A percentile compares a stretch with the other conserved stretches of the same genome.
These are phyloP conservation scores for Bombycilla garrulus DNA, from an alignment of 2,113 vertebrate species.

Conservation along the genomic window DNA sequence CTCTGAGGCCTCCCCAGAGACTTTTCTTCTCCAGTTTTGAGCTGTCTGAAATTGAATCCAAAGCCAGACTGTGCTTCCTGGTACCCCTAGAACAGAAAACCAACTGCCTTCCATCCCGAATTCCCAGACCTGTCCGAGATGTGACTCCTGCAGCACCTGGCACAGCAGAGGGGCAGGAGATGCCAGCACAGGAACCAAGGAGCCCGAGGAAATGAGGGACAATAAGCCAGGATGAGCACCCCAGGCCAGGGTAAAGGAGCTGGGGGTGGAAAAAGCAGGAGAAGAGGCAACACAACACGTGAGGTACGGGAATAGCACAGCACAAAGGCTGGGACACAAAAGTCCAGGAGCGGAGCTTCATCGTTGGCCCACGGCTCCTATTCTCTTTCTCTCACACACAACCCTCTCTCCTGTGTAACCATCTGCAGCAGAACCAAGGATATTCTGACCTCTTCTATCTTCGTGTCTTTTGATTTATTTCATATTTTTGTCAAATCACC, in stretches of 20 bases:
- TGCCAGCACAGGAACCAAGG: neutral
- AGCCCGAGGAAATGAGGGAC: neutral
- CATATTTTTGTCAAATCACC: constrained; percentile 67
- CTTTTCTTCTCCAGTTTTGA: neutral
- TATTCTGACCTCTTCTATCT: constrained; percentile 58
- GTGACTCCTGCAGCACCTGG: accelerated
- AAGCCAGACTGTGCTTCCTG: neutral
- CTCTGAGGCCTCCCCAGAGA: accelerated
- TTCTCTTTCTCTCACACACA: constrained; percentile 24
- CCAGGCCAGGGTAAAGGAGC: neutral
- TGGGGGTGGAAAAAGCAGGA: neutral
- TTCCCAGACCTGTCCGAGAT: neutral
- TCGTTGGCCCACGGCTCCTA: constrained; percentile 1
- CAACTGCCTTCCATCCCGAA: neutral
- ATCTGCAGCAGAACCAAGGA: constrained; percentile 42
- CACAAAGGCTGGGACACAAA: constrained; percentile 31
- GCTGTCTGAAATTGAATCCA: neutral
- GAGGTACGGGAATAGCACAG: constrained; percentile 8
- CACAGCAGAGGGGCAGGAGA: neutral
- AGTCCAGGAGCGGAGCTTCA: neutral
- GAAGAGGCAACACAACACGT: neutral
- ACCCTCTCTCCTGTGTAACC: constrained; percentile 40
- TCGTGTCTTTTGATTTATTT: constrained; percentile 58
- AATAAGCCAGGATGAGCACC: neutral
- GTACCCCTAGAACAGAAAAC: neutral